These are phyloP conservation scores for Diorhabda carinulata DNA, from an alignment of 1,140 invertebrate species.

Conservation along the genomic window DNA sequence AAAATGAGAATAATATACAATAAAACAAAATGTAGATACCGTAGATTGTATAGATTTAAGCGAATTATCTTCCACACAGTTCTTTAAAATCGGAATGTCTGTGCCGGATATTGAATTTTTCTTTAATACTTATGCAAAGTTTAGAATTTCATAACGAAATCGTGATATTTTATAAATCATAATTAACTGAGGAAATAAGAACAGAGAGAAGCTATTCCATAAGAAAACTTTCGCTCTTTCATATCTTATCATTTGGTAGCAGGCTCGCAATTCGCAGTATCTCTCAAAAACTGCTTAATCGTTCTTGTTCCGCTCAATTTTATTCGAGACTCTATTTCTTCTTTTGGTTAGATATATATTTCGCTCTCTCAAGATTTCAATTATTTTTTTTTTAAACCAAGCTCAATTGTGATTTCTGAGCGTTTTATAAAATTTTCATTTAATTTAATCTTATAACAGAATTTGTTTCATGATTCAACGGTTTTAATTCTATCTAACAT, in stretches of 20 bases:
- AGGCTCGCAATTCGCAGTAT: constrained; percentile 1
- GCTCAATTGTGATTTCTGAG: no score
- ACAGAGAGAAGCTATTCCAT: not conserved
- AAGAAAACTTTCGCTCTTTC: not conserved
- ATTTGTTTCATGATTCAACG: no score
- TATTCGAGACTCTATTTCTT: not conserved
- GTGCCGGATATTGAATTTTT: no score
- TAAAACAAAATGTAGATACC: no score
- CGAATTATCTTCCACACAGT: no score
- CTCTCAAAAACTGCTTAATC: not conserved
- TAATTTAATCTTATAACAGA: no score
- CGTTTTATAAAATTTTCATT: no score
- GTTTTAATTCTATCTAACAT: no score
- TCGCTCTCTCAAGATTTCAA: constrained; percentile 13
- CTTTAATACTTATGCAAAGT: not conserved
- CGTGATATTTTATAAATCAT: not conserved
- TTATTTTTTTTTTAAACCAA: not conserved
- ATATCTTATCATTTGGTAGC: not conserved
- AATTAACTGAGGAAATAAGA: constrained; percentile 2
- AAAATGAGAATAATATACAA: no score
- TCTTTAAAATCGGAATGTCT: no score
- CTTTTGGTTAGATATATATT: constrained; percentile 16
- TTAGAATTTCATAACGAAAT: not conserved
- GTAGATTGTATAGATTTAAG: no score
- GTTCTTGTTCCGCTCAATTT: constrained; percentile 2